Base-by-base conservation (phyloP, 2,888 invertebrate genomes). In the Leptinotarsa peninsularis region DNA sequence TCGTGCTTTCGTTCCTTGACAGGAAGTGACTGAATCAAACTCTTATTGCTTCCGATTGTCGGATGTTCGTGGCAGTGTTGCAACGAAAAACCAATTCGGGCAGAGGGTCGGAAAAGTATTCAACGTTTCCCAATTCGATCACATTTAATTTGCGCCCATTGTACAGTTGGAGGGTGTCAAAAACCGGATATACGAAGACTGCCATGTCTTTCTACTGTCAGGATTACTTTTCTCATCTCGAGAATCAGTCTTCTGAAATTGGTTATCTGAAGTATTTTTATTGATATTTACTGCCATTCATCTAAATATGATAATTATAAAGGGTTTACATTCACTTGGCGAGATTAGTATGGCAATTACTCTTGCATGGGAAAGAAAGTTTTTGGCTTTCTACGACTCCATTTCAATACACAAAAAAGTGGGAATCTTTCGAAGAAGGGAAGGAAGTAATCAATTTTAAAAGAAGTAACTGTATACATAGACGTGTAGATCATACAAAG, bases 11-110 rank as follows among this genome's bases (percentile, higher is more conserved):
- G 69, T 56, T 69, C 52, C 72, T 68, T 69, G 63, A 66, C 72
- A 75, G 67, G 67, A 76, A 75, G 75, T 75, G 50, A 69, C 74
- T 77, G 74, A 79, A 77, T 77, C 73, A 74, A 68, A 76, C 67
- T 68, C 75, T 77, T 74, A 76, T 75, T 76, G 71, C 75, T 73
- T 78, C 75, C 76, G 72, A 79, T 76, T 74, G 75, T 72, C 67
- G 52, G 49, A 76, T 68, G 52, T 68, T 68, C 52, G 50, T 54
- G 68, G 27, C 68, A 63, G 33, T 63, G 63, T 63, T 63, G 63
- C 18, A 63, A 43, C 63, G 63, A 18, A 63, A 60, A 63, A 63
- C 63, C 63, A 63, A 63, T 63, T 63, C 5, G 27, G 43, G 27
- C 14, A 4, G n/a, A 63, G 63, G 63, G 43, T 63, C 63, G 33